Evolutionary conservation across 2,888 invertebrate species (phyloP), one percentile per base, ranked within the genome.

Genomic region (Parelbella ahira): DNA sequence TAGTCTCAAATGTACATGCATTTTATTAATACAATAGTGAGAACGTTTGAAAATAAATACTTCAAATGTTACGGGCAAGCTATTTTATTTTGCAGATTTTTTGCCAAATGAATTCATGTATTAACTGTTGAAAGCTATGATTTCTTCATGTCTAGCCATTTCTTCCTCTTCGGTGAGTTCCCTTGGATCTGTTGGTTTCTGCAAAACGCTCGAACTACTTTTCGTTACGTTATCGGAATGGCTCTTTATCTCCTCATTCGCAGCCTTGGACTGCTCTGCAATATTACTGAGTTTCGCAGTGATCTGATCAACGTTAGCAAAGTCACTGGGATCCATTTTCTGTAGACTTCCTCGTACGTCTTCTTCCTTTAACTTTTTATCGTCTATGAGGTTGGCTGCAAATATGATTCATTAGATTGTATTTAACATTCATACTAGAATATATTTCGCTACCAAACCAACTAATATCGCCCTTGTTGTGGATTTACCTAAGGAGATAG

Each of bases 301-400:
- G 21, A 67, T 47, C 10, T 63, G 63, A 1, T 63, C 61, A 0
- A 58, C 49, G 27, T 62, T 56, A 4, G 61, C 46, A 1, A 61
- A 45, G 1, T 58, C 53, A 11, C 56, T 50, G 0, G 58, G 46
- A 9, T 67, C 60, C 1, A 60, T 37, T 32, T 58, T 61, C 9
- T 56, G 49, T 1, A 69, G 54, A 4, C 58, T 57, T 24, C 47
- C 59, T 3, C 58, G 53, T 1, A 67, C 56, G 10, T 64, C 54
- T 10, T 63, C 54, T 28, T 67, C 65, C 34, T 53, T 57, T n/a
- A 62, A 45, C 2, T 48, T 44, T 3, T 49, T 42, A 2, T 56
- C 53, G 9, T 60, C 49, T 8, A 58, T 56, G 8, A 54, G 34
- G 25, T 64, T 55, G 3, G 59, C 65, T 67, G 47, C 11, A n/a